A percentile compares a stretch with the other conserved stretches of the same genome.
phyloP scores from a whole-genome alignment of 2,113 vertebrate species.

The Catharus bicknelli region DNA sequence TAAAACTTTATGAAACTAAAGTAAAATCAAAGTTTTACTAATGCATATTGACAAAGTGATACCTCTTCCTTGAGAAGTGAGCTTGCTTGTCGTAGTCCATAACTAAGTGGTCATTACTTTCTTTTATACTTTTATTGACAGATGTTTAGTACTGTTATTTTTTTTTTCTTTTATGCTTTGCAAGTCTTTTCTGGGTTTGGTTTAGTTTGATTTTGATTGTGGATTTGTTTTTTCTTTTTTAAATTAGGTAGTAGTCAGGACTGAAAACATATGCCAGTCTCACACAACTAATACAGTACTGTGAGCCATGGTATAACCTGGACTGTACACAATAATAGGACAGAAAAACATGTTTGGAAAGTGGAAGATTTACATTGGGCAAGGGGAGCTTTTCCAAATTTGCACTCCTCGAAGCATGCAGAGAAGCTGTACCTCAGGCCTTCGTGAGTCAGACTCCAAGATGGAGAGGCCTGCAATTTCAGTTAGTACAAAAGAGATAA shows the following conservation, averaged over 20 bases:
- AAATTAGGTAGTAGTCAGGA: neutral
- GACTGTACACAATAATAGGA: neutral
- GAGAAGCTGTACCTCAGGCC: neutral
- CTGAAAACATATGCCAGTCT: neutral
- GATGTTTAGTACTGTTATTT: neutral
- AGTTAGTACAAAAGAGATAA: neutral
- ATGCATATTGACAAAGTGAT: neutral
- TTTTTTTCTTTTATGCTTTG: neutral
- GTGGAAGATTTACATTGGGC: neutral
- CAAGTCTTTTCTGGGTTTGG: neutral
- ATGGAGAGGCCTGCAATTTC: neutral
- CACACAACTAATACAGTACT: neutral
- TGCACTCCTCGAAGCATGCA: neutral
- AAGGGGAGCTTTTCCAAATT: neutral
- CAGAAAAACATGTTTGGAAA: neutral
- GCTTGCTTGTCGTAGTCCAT: neutral
- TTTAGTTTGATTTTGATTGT: neutral
- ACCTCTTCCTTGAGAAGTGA: neutral
- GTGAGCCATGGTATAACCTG: neutral
- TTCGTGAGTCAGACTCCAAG: fast-evolving
- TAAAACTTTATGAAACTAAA: slow-evolving; percentile 4
- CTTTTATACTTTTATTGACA: neutral
- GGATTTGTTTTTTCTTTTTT: neutral
- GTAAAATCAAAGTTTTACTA: neutral
- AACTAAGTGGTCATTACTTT: neutral